These are phyloP conservation scores for Stomatorhinus ivindoensis DNA, from an alignment of 2,113 vertebrate genomes.

Conservation along the genomic window DNA sequence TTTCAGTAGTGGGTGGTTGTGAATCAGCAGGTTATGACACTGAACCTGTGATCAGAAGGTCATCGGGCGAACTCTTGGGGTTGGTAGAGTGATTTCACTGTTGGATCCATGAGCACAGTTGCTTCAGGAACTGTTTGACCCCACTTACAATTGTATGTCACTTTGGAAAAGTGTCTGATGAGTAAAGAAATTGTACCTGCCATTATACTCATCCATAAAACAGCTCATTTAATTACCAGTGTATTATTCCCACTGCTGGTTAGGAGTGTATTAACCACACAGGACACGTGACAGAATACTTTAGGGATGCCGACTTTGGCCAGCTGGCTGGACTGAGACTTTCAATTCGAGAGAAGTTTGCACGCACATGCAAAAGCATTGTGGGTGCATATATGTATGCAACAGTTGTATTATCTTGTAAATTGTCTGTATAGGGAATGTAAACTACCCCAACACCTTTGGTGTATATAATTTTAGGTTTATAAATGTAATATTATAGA, in stretches of 20 bases:
- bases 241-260: neutral
- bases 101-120: neutral
- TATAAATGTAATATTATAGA: neutral
- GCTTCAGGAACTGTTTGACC: neutral
- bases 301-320: neutral
- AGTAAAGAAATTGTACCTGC: no score
- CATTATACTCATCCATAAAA: neutral
- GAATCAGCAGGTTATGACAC: neutral
- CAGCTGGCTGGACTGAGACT: neutral
- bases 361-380: neutral
- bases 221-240: neutral
- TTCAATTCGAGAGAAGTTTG: neutral
- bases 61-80: neutral
- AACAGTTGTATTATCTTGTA: neutral
- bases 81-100: neutral
- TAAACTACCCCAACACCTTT: neutral
- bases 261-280: neutral
- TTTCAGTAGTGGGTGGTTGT: neutral
- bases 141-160: neutral
- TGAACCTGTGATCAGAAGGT: neutral
- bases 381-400: neutral
- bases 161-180: no score
- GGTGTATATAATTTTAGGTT: neutral
- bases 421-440: neutral
- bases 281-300: conserved; percentile 24